Evolutionary conservation across 2,113 vertebrate genomes (phyloP).

Genomic region (Cephalopterus ornatus): DNA sequence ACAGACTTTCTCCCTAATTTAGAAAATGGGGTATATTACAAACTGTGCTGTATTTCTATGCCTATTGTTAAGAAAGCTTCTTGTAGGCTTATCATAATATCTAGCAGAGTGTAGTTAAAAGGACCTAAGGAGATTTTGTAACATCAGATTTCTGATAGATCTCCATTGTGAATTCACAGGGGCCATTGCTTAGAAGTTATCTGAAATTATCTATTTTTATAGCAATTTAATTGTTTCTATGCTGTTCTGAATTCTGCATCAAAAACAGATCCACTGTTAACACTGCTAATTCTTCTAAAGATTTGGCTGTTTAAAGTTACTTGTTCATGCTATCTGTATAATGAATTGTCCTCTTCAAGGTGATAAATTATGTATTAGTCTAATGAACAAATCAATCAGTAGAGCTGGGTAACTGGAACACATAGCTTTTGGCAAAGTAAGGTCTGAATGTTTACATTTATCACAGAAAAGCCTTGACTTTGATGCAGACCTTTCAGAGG

Average conservation of each 20-base stretch:
- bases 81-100: background rate
- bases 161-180: background rate
- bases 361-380: constrained; percentile 78
- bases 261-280: background rate
- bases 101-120: background rate
- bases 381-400: constrained; percentile 78
- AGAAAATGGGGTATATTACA: background rate
- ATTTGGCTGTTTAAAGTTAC: constrained; percentile 45
- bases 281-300: constrained; percentile 25
- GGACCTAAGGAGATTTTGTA: background rate
- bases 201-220: background rate
- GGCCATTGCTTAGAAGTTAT: background rate
- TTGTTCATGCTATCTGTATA: constrained; percentile 58
- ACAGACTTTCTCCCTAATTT: background rate
- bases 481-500: constrained; percentile 72
- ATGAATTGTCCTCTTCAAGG: constrained; percentile 65
- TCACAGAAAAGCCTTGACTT: constrained; percentile 73
- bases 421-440: constrained; percentile 69
- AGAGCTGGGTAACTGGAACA: constrained; percentile 57
- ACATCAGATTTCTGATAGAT: background rate
- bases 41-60: background rate
- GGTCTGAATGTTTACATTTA: constrained; percentile 72
- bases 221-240: background rate
- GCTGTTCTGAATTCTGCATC: background rate
- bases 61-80: background rate